A percentile compares a stretch with the other conserved stretches of the same genome.
These are phyloP conservation scores for Grammomys surdaster DNA, from an alignment of 2,113 vertebrate genomes.

Conservation along the genomic window DNA sequence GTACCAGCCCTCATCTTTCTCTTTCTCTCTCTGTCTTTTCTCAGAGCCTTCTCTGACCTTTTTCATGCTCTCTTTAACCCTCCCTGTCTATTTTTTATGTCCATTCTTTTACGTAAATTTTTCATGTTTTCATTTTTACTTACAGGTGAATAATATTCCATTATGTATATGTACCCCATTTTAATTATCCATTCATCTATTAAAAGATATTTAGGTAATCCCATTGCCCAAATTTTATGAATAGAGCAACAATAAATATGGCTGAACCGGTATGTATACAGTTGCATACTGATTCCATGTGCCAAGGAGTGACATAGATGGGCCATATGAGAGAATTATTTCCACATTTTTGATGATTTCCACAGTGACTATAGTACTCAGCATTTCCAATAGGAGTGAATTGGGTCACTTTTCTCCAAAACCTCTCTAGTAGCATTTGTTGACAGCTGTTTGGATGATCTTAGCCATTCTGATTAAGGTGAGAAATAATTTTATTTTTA, in stretches of 20 bases:
- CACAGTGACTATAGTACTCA: neutral
- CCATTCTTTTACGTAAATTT: neutral
- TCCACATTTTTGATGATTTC: neutral
- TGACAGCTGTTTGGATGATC: neutral
- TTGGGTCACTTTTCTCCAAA: neutral
- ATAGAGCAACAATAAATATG: neutral
- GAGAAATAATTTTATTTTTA: neutral
- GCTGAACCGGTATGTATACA: neutral
- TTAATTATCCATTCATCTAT: neutral
- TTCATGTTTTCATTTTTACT: neutral
- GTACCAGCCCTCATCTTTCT: no score
- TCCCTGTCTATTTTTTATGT: neutral
- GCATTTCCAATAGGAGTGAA: neutral
- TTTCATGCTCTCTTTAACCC: no score
- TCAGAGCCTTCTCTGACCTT: no score
- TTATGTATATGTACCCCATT: neutral
- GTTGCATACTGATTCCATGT: neutral
- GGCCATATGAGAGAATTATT: neutral
- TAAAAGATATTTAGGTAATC: neutral
- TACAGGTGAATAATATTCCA: neutral
- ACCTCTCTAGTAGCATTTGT: neutral
- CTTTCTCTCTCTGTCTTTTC: no score
- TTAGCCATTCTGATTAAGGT: neutral
- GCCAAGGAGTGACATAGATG: neutral
- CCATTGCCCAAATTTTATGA: neutral